Evolutionary conservation across 2,113 vertebrate species (phyloP), one percentile per base, ranked within the genome.

Genomic region (Pachycephala philippinensis): DNA sequence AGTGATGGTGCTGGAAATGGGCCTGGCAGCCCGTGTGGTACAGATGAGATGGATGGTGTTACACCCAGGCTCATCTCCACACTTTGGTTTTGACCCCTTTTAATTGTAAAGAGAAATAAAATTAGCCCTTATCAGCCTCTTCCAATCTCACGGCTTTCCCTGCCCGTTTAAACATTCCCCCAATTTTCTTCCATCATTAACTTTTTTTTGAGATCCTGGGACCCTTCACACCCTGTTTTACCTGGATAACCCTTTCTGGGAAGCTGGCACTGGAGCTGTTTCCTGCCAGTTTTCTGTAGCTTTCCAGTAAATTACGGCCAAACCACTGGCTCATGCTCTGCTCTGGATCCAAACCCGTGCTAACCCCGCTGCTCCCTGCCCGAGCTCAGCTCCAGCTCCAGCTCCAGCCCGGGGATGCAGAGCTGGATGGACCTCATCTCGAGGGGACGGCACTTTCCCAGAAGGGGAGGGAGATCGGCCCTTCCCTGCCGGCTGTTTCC

Each of bases 381-480:
- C 0, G 2, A 56, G 30, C 50, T 33, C 60, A 30, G 53, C 11
- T 10, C 16, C 4, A 4, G 53, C 11, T 10, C 16, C 4, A 4
- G 45, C 76, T 70, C 40, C 83, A 69, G 42, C 69, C 50, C 39
- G 1, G 78, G 56, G 39, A 15, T 37, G 47, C 15, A 40, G 14
- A 78, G 10, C 37, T 40, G 79, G 56, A 5, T 1, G 8, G 60
- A 14, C 27, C 18, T 70, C 6, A 4, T 8, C 20, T 11, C 22
- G 37, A 0, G 0, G 28, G 60, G 16, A 5, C 1, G 4, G 1
- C 9, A 0, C 39, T 79, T 53, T 63, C 31, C 56, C 57, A 28
- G 52, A 13, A 59, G 56, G 3, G 10, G 22, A 21, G 1, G 3
- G 47, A 19, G 2, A 2, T 22, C 44, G 40, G 11, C 28, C 11